Conservation (phyloP, 2,888 invertebrate species). For the Molanna angustata region DNA sequence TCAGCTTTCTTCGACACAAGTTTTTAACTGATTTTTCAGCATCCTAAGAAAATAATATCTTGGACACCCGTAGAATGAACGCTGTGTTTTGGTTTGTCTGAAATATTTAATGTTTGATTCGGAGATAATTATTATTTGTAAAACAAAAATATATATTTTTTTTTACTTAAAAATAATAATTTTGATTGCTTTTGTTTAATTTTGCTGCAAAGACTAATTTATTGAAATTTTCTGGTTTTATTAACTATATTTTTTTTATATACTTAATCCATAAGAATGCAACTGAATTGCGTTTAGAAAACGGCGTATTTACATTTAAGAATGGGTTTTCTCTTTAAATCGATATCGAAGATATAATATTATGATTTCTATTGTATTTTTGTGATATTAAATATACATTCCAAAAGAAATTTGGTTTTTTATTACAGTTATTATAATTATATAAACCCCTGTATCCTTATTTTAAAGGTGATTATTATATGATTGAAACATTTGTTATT, state of each 20-base stretch:
- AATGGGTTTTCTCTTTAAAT: slow-evolving; percentile 18
- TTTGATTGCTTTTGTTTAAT: neutral
- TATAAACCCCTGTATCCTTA: neutral
- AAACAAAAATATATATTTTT: too few species aligned
- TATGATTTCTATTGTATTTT: slow-evolving; percentile 20
- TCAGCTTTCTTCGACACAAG: too few species aligned
- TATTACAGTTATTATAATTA: slow-evolving; percentile 5
- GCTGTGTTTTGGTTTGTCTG: too few species aligned
- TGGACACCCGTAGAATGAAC: too few species aligned
- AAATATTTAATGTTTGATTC: too few species aligned
- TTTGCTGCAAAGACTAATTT: slow-evolving; percentile 8
- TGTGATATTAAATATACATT: slow-evolving; percentile 14
- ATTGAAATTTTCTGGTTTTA: slow-evolving; percentile 2
- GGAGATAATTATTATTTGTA: too few species aligned
- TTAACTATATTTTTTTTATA: slow-evolving; percentile 8
- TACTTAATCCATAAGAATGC: slow-evolving; percentile 5
- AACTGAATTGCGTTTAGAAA: slow-evolving; percentile 19
- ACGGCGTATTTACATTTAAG: slow-evolving; percentile 27
- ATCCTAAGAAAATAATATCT: too few species aligned
- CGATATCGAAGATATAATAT: slow-evolving; percentile 3
- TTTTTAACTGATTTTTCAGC: too few species aligned
- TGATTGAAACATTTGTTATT: too few species aligned
- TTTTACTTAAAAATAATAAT: too few species aligned
- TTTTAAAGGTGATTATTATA: too few species aligned
- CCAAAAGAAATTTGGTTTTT: slow-evolving; percentile 12